Base-by-base conservation (phyloP, 2,888 invertebrate genomes). In the Tenodera sinensis region DNA sequence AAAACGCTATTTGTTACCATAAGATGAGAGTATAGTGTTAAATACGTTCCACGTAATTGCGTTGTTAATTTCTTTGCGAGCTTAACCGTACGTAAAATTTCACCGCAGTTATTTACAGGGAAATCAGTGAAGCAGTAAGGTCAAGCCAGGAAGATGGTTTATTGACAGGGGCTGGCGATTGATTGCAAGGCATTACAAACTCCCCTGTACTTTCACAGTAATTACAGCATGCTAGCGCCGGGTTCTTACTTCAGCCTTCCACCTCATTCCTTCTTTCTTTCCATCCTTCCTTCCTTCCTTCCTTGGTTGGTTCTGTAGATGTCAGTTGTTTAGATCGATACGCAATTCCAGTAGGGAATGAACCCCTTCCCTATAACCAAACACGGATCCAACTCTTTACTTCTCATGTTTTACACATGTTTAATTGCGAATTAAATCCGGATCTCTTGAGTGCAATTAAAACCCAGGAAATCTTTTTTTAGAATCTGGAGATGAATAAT, bases 241-340 rank as follows among this genome's bases (percentile, higher is more conserved):
- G 54, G 84, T 84, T 83, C 83, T 83, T 83, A 83, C 28, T 71
- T 71, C 2, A 71, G 54, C 54, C 54, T 71, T 71, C 54, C 54
- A 71, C 54, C 54, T 71, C 54, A 71, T 71, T 71, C 54, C 54
- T 71, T 71, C 54, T 42, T 84, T 83, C 83, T 28, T 83, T 25
- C 28, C 20, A 20, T 71, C 54, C 20, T 71, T 71, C 28, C 20
- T 71, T 71, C 54, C 20, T 71, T 71, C 54, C 42, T 42, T 42
- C 83, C n/a, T 27, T 83, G n/a, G 42, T 54, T 27, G 54, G 85
- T 54, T 47, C n/a, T 20, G 83, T 28, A 71, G 54, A 83, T 83
- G 83, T 83, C 83, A 83, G 83, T 34, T 27, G 85, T 85, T 47
- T 34, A 47, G 85, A 85, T 85, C 85, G 85, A 85, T 85, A 85